A percentile compares a stretch with the other conserved stretches of the same genome.
phyloP scores from a whole-genome alignment of 35 echinoderm and acorn worm genomes.

The Amphiura filiformis region DNA sequence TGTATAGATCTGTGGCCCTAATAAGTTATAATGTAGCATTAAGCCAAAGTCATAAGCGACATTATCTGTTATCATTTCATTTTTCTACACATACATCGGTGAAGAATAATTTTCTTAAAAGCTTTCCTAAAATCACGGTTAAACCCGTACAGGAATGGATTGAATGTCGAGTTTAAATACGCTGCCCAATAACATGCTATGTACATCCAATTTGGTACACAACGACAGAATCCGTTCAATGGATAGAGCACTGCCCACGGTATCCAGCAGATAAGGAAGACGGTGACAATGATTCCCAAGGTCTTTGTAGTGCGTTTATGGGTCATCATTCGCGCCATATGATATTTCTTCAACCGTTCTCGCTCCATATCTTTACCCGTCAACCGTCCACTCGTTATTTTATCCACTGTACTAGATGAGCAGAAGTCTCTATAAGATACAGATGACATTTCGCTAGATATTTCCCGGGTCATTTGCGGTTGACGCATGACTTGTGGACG shows the following conservation, averaged over 20 bases:
- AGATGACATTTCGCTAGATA: neutral
- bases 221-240: slow-evolving; percentile 33
- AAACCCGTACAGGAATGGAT: slow-evolving; percentile 52
- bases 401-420: neutral
- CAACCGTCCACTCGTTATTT: neutral
- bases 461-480: neutral
- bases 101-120: neutral
- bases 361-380: neutral
- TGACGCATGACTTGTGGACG: neutral
- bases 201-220: slow-evolving; percentile 32
- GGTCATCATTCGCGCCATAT: neutral
- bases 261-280: slow-evolving; percentile 36
- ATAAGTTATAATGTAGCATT: too few species aligned
- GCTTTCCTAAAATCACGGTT: slow-evolving; percentile 44
- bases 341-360: neutral
- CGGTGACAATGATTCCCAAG: slow-evolving; percentile 27
- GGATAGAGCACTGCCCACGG: slow-evolving; percentile 36
- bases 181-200: slow-evolving; percentile 43
- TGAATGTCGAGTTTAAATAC: slow-evolving; percentile 42
- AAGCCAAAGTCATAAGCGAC: too few species aligned
- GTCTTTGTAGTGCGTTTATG: slow-evolving; percentile 39
- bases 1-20: too few species aligned
- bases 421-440: neutral
- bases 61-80: too few species aligned
- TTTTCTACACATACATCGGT: neutral